Evolutionary conservation across 2,797 vertebrate species (phyloP), one percentile per base, ranked within the genome.

Genomic region (Platyrinchus mystaceus): DNA sequence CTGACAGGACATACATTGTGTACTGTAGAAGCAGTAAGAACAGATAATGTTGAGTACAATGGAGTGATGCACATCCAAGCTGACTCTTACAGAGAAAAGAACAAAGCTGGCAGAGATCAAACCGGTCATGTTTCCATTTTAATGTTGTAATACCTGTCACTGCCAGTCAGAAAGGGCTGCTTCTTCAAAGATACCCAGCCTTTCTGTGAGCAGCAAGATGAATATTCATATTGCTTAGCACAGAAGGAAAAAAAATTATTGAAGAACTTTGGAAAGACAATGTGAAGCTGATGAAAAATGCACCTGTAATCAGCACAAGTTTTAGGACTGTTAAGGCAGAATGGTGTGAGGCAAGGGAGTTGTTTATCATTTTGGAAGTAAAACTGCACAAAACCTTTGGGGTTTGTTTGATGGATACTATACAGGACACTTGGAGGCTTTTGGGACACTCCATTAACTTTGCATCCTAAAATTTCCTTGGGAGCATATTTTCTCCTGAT

Each of bases 381-480:
- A 94, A 93, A 53, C 70, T 58, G 67, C 70, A 41, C 63, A 94
- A 97, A 97, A 91, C 95, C 89, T 94, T 91, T 94, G 95, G 91
- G 96, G 87, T 90, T 96, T 97, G 70, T 67, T 91, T 96, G 95
- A 96, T 96, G 91, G 87, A 94, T 96, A 95, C 93, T 76, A 2
- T 39, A 44, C 44, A 82, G 93, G 93, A 94, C 80, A 95, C 64
- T 90, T 95, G 86, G 95, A 97, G 94, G 94, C 86, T 96, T 96
- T 96, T 80, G 94, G 93, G 91, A 95, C 89, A 91, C 95, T 96
- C 77, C 94, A 94, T 94, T 96, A 96, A 90, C 94, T 95, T 93
- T 96, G 89, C 91, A 96, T 96, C 91, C 93, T 94, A 74, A 93
- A 88, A 94, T 94, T 95, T 96, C 95, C 95, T 96, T 96, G 94